Evolutionary conservation across 2,888 invertebrate species (phyloP).

Genomic region (Macrophya annulata): DNA sequence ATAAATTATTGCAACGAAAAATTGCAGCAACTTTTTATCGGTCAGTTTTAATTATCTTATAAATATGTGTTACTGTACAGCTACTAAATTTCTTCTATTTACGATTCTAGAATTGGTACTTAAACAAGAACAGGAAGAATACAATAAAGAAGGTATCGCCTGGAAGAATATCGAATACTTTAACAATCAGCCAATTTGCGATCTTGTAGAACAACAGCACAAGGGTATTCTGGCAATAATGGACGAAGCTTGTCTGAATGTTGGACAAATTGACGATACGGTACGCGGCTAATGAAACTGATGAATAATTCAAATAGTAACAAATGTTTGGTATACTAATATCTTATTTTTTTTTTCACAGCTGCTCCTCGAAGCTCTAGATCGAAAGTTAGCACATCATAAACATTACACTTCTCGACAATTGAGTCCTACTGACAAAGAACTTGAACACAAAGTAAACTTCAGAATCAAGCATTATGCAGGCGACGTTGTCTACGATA

Average conservation of each 20-base stretch:
- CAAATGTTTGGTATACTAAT: not conserved
- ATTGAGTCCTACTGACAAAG: slow-evolving; percentile 91
- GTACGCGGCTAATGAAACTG: slow-evolving; percentile 66
- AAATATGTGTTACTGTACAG: not conserved
- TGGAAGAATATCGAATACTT: slow-evolving; percentile 98
- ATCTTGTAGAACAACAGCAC: slow-evolving; percentile 96
- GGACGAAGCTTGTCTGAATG: slow-evolving; percentile 98
- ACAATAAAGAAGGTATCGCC: slow-evolving; percentile 95
- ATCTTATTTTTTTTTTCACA: slow-evolving; percentile 70
- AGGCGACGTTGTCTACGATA: slow-evolving; percentile 96
- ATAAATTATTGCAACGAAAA: slow-evolving; percentile 99
- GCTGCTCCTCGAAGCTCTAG: slow-evolving; percentile 96
- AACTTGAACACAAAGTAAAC: slow-evolving; percentile 88
- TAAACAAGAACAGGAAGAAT: slow-evolving; percentile 99
- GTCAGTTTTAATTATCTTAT: slow-evolving; percentile 79
- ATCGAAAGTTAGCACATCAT: slow-evolving; percentile 91
- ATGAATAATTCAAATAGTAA: not conserved
- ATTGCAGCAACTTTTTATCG: slow-evolving; percentile 97
- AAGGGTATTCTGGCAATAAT: slow-evolving; percentile 95
- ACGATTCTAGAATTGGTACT: slow-evolving; percentile 90
- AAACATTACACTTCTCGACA: slow-evolving; percentile 95
- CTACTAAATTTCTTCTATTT: slow-evolving; percentile 36
- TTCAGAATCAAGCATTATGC: slow-evolving; percentile 97
- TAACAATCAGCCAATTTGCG: slow-evolving; percentile 98
- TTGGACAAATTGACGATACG: slow-evolving; percentile 92